Evolutionary conservation across 2,797 vertebrate species (phyloP), one percentile per base, ranked within the genome.

Genomic region (Carapus acus): DNA sequence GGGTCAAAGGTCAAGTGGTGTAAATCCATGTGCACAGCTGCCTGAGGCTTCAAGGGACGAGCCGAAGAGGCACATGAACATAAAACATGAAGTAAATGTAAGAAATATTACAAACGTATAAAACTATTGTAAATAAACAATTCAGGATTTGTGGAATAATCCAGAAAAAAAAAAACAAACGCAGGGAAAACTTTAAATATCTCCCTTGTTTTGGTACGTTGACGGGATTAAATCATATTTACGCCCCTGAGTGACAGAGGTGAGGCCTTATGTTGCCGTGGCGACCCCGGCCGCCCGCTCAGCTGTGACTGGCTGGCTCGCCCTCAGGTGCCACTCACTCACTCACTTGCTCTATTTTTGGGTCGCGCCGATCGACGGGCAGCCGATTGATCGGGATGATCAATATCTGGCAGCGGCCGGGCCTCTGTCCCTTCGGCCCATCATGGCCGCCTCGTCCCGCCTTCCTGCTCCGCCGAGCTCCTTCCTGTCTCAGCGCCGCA

Each of bases 321-420:
- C 44, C 46, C 60, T 66, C 69, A 74, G 71, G 69, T 74, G 74
- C 59, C 69, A 56, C 64, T 34, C 41, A 49, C 65, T 84, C 84
- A 83, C 84, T 85, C 69, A 56, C 64, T 34, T 40, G 47, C 65
- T 84, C 84, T 84, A 85, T 85, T 87, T 84, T 73, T 74, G 75
- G 77, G 85, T 7, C 43, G 7, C 43, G 59, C 59, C 69, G 53
- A 70, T 86, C 81, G 69, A 78, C 77, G 65, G 62, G 79, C 81
- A 82, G 80, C 83, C 71, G 77, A 87, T 86, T 83, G 86, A 87
- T 87, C 53, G 43, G 40, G 61, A 83, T 77, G 78, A 86, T 88
- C 87, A 77, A 88, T 89, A 73, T 37, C 69, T 77, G 74, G 76
- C 78, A 83, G 73, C 68, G 75, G 76, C 73, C 81, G 76, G 80